Percentiles rank a stretch among this genome's conserved stretches.
These are phyloP conservation scores for Unio pictorum DNA, from an alignment of 2,888 invertebrate species.

Conservation along the genomic window DNA sequence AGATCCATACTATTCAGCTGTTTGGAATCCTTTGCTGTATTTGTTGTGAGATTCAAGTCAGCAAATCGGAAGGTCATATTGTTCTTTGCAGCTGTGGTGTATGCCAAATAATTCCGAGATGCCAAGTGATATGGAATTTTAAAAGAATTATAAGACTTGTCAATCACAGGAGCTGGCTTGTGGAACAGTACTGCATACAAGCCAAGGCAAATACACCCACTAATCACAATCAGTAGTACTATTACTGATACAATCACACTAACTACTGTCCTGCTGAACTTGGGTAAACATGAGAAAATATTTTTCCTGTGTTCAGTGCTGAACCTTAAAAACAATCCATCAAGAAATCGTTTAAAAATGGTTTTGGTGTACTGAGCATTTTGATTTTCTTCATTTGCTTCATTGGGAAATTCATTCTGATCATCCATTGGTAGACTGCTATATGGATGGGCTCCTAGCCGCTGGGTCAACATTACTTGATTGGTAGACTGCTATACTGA, in stretches of 20 bases:
- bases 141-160: constrained; percentile 64
- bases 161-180: constrained; percentile 55
- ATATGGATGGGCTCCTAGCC: no score
- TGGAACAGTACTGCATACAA: constrained; percentile 46
- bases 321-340: no score
- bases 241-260: constrained; percentile 37
- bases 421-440: no score
- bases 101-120: constrained; percentile 54
- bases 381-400: no score
- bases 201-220: constrained; percentile 42
- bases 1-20: no score
- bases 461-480: no score
- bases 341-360: no score
- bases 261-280: constrained; percentile 1
- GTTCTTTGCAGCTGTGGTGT: constrained; percentile 40
- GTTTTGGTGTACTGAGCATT: no score
- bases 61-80: neutral
- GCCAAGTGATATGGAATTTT: constrained; percentile 64
- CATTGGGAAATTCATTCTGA: no score
- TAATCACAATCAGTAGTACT: constrained; percentile 22
- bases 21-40: constrained; percentile 3
- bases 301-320: no score
- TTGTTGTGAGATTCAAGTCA: constrained; percentile 16
- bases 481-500: no score
- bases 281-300: no score